Conservation (phyloP, 2,113 vertebrate genomes). For the Gadus macrocephalus region DNA sequence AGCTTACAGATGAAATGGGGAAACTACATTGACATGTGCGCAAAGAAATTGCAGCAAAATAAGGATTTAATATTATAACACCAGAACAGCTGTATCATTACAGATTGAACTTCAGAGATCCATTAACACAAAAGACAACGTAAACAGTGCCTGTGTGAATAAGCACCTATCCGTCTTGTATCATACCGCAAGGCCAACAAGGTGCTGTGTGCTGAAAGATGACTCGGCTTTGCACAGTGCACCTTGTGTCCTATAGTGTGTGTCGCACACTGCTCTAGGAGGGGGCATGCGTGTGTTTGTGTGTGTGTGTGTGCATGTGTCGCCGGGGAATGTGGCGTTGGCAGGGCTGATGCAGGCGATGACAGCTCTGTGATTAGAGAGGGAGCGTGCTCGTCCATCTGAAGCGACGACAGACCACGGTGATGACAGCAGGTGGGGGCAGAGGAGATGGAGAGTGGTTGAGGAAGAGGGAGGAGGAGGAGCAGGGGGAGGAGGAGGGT, state of each 20-base stretch:
- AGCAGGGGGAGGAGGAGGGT: constrained; percentile 50
- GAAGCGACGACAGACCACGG: constrained; percentile 59
- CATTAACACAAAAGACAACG: no score
- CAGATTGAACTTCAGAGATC: no score
- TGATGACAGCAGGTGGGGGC: constrained; percentile 52
- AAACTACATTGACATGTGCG: no score
- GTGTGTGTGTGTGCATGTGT: constrained; percentile 15
- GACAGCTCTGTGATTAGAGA: constrained; percentile 65
- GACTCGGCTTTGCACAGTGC: constrained; percentile 31
- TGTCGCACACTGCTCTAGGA: neutral
- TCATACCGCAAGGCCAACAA: no score
- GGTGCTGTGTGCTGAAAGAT: constrained; percentile 24
- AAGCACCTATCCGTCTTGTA: no score
- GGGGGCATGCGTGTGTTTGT: neutral
- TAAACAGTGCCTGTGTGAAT: no score
- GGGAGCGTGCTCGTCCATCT: constrained; percentile 44
- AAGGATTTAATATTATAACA: no score
- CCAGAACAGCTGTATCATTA: no score
- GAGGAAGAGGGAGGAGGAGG: constrained; percentile 41
- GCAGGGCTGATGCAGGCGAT: constrained; percentile 56
- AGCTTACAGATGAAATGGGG: no score
- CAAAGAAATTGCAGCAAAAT: no score
- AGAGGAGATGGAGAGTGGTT: constrained; percentile 30
- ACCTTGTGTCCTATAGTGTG: constrained; percentile 3
- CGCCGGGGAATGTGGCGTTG: constrained; percentile 45